Evolutionary conservation across 1,140 invertebrate species (phyloP).

Genomic region (Psilanteris sp.): DNA sequence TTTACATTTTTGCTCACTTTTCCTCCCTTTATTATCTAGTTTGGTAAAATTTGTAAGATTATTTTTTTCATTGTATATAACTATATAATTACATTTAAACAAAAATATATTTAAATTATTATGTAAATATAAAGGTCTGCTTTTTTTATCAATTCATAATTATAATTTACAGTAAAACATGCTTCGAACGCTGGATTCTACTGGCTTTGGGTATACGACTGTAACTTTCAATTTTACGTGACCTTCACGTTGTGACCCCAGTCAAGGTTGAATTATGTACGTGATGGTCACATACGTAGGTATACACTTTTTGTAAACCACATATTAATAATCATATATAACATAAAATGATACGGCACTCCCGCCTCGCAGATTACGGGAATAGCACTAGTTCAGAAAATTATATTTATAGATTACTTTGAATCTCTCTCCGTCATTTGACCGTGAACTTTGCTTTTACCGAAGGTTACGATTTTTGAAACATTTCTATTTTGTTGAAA

Average conservation of each 20-base stretch:
- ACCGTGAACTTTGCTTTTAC: conserved; percentile 38
- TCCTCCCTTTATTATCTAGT: too few relatives aligned
- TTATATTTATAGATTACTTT: conserved; percentile 46
- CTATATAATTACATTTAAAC: too few relatives aligned
- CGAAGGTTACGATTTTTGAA: conserved; percentile 10
- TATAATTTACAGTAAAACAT: conserved; percentile 15
- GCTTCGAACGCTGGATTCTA: conserved; percentile 18
- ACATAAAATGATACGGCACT: conserved; percentile 10
- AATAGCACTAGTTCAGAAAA: conserved; percentile 26
- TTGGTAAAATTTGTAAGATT: too few relatives aligned
- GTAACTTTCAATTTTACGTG: conserved; percentile 57
- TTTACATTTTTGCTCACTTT: too few relatives aligned
- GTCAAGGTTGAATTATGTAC: conserved; percentile 44
- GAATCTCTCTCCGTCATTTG: conserved; percentile 6
- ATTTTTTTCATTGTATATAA: too few relatives aligned
- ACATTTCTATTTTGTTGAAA: not conserved
- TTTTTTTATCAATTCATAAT: too few relatives aligned
- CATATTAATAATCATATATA: conserved; percentile 42
- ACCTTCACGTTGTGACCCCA: conserved; percentile 54
- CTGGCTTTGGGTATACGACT: conserved; percentile 18
- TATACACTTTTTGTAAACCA: conserved; percentile 31
- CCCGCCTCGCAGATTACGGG: not conserved
- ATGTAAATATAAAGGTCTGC: too few relatives aligned
- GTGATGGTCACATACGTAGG: conserved; percentile 17
- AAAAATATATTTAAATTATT: too few relatives aligned